Percentiles rank a stretch among this genome's conserved stretches.
phyloP scores from a whole-genome alignment of 2,888 invertebrate genomes.

The Liodrosophila aerea region DNA sequence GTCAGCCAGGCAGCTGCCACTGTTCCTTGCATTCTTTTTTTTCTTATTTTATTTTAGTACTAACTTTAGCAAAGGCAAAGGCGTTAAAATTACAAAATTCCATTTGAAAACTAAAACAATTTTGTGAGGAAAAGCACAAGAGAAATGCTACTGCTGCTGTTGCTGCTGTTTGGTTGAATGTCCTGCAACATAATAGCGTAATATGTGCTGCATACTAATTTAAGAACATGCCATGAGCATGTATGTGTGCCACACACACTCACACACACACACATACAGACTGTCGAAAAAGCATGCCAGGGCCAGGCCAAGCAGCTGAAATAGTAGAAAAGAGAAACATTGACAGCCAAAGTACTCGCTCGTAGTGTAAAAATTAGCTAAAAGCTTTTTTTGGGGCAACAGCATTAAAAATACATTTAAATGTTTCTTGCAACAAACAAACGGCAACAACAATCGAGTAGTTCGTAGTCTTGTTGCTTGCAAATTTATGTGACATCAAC shows the following conservation, averaged over 20 bases:
- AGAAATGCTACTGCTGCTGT: conserved; percentile 37
- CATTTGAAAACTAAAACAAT: conserved; percentile 79
- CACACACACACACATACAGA: background rate
- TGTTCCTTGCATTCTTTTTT: conserved; percentile 1
- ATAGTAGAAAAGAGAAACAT: conserved; percentile 25
- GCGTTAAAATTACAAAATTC: conserved; percentile 80
- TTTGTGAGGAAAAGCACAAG: conserved; percentile 45
- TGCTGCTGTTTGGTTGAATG: conserved; percentile 48
- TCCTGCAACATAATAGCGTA: conserved; percentile 77
- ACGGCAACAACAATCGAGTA: conserved; percentile 53
- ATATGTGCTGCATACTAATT: conserved; percentile 78
- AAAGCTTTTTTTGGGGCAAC: conserved; percentile 76
- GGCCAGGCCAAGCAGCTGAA: conserved; percentile 53
- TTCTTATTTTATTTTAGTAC: conserved; percentile 6
- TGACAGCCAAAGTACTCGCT: conserved; percentile 45
- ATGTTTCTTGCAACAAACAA: conserved; percentile 50
- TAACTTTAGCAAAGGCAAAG: conserved; percentile 46
- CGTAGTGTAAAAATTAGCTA: conserved; percentile 79
- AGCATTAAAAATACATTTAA: conserved; percentile 78
- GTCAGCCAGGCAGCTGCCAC: conserved; percentile 39
- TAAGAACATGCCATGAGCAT: conserved; percentile 27
- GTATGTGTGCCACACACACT: conserved; percentile 1
- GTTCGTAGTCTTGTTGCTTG: no score
- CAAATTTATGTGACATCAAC: conserved; percentile 53
- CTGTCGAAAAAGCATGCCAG: conserved; percentile 69